Evolutionary conservation across 2,888 invertebrate species (phyloP).

Genomic region (Hylaea fasciaria): DNA sequence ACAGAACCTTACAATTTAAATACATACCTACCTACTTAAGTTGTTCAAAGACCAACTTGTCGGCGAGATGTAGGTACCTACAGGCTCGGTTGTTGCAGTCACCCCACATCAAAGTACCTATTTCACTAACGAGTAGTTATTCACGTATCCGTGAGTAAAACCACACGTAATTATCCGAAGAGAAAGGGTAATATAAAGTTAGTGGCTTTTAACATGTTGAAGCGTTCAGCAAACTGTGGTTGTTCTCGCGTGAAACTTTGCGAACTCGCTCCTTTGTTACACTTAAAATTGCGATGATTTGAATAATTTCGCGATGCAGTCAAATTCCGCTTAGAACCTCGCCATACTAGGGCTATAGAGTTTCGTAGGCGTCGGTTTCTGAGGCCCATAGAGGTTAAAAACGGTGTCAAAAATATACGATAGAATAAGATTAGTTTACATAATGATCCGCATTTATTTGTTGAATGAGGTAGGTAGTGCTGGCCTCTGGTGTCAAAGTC

Average conservation of each 20-base stretch:
- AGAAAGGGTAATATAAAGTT: slow-evolving; percentile 74
- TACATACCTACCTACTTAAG: too few species aligned
- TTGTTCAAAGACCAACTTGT: too few species aligned
- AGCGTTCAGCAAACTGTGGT: slow-evolving; percentile 74
- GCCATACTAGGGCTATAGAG: not conserved
- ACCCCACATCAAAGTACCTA: slow-evolving; percentile 39
- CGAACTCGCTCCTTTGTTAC: slow-evolving; percentile 61
- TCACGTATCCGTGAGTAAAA: slow-evolving; percentile 44
- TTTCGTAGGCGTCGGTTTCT: not conserved
- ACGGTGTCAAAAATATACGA: too few species aligned
- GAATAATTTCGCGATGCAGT: slow-evolving; percentile 53
- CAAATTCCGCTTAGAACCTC: slow-evolving; percentile 7
- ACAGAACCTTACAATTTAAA: too few species aligned
- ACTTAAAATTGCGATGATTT: slow-evolving; percentile 58
- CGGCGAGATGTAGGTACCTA: slow-evolving; percentile 7
- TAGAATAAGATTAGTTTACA: too few species aligned
- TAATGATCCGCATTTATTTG: too few species aligned
- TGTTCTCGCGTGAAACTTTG: slow-evolving; percentile 67
- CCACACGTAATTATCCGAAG: slow-evolving; percentile 66
- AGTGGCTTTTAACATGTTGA: slow-evolving; percentile 75
- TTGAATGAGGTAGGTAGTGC: too few species aligned
- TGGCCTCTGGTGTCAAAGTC: too few species aligned
- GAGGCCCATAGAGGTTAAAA: too few species aligned
- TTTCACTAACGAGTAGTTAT: slow-evolving; percentile 38
- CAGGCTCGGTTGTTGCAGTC: slow-evolving; percentile 35